Evolutionary conservation across 2,797 vertebrate genomes (phyloP), one percentile per base, ranked within the genome.

Genomic region (Urocyon cinereoargenteus): DNA sequence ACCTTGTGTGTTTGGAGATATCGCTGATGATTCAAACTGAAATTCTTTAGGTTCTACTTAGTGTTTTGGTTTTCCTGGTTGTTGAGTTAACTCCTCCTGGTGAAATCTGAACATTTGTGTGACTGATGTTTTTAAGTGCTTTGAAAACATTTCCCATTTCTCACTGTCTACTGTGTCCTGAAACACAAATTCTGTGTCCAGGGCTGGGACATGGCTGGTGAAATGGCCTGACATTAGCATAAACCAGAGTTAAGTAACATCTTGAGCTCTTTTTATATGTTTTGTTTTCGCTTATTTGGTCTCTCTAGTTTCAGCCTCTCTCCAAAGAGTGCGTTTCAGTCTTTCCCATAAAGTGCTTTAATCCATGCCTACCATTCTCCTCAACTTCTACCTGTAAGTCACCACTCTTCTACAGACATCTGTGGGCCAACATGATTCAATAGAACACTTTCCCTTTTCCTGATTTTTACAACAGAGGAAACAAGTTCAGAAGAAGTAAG

Each of bases 141-240:
- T 85, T 85, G 90, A 75, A 88, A 84, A 55, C 24, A 45, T 86
- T 93, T 94, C 19, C 45, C 34, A 5, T 66, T 77, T 84, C 31
- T 34, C 2, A 12, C 4, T 86, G 15, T 94, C 72, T 77, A 36
- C 85, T 87, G 40, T 24, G 21, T 75, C 45, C 66, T 68, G 15
- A 53, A 24, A 26, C 51, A 49, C 19, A 78, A 31, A 57, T 26
- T 77, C 22, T 24, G 22, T 85, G 61, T n/a, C 28, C 14, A 34
- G 12, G 31, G 9, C 57, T 51, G 61, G 66, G 34, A 51, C 18
- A 31, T 1, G 26, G 55, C 19, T 86, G 75, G 8, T 70, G 15
- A 75, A 31, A 86, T 16, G 51, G 19, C 31, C 15, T 22, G 16
- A 4, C 62, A 21, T 88, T 73, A n/a, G 19, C 89, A 31, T 36